Percentiles rank a stretch among this genome's conserved stretches.
These are phyloP conservation scores for Stomorhina lunata DNA, from an alignment of 2,888 invertebrate species.

Conservation along the genomic window DNA sequence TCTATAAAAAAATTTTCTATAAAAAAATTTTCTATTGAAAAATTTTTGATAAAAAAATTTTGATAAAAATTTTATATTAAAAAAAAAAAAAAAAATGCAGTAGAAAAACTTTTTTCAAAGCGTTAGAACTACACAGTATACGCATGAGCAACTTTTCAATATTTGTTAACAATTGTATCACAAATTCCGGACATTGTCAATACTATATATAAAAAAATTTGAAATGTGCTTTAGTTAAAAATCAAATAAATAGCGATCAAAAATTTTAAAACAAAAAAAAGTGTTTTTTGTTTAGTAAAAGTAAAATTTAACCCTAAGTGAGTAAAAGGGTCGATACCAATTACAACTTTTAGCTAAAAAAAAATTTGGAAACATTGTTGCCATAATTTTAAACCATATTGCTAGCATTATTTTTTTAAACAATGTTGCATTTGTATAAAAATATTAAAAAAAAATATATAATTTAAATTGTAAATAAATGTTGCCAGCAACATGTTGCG, in stretches of 20 bases:
- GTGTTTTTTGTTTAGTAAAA: neutral
- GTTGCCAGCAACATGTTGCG: neutral
- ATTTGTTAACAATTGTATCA: neutral
- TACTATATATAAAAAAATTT: neutral
- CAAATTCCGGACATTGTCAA: neutral
- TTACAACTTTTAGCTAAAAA: too few species aligned
- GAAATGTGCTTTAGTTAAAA: neutral
- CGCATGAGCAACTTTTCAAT: constrained; percentile 8
- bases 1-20: too few species aligned
- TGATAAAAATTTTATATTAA: too few species aligned
- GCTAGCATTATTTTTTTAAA: too few species aligned
- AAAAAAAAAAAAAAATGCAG: too few species aligned
- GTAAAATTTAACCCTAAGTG: neutral
- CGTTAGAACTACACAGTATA: too few species aligned
- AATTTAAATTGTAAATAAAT: too few species aligned
- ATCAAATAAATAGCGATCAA: neutral
- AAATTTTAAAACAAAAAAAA: neutral
- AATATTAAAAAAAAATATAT: too few species aligned
- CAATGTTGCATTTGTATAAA: too few species aligned
- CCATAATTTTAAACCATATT: neutral
- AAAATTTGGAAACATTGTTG: neutral
- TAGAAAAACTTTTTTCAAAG: too few species aligned
- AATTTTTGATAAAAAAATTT: too few species aligned
- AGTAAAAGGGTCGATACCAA: neutral
- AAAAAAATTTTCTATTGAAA: too few species aligned